Base-by-base conservation (phyloP, 2,888 invertebrate species). In the Sminthurinus aureus region DNA sequence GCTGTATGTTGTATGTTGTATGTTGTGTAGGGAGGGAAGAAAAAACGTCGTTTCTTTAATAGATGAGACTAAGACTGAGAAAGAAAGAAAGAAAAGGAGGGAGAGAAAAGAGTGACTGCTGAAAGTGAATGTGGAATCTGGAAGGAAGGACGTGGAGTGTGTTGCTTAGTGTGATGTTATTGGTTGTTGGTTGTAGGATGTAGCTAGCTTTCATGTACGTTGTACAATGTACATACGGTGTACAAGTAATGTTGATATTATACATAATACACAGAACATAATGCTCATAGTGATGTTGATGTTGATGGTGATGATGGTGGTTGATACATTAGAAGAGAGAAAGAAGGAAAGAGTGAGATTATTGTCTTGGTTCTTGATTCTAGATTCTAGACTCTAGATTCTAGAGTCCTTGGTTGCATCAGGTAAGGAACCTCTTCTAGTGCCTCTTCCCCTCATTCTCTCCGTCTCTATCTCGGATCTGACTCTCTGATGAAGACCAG, bases 401-500 rank as follows among this genome's bases (percentile, higher is more conserved):
- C 15, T 20, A 51, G 51, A 51, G 79, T 51, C 79, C 71, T 79
- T 18, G 52, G 67, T 51, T 79, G 73, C 67, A 79, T 79, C 69
- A 79, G 79, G 81, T 81, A 81, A 81, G 81, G 81, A 81, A 81
- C 81, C 81, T 81, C 81, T 74, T 66, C 64, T 81, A 38, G 81
- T 73, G 79, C 79, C 79, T 79, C 79, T 51, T 50, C 71, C 51
- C 51, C 18, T 4, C 22, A 18, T 75, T 51, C 76, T 66, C 1
- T 58, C 51, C 20, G n/a, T 51, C 51, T 75, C 51, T 20, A n/a
- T 75, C 20, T n/a, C 20, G 4, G 75, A 15, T n/a, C 38, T 24
- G 4, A 51, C 0, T n/a, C 38, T 24, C 50, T 74, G 74, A 18
- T 38, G 50, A 22, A 22, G 64, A 64, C 64, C 58, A 77, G 77